These are phyloP conservation scores for Megalops cyprinoides DNA, from an alignment of 2,797 vertebrate species.

Conservation along the genomic window DNA sequence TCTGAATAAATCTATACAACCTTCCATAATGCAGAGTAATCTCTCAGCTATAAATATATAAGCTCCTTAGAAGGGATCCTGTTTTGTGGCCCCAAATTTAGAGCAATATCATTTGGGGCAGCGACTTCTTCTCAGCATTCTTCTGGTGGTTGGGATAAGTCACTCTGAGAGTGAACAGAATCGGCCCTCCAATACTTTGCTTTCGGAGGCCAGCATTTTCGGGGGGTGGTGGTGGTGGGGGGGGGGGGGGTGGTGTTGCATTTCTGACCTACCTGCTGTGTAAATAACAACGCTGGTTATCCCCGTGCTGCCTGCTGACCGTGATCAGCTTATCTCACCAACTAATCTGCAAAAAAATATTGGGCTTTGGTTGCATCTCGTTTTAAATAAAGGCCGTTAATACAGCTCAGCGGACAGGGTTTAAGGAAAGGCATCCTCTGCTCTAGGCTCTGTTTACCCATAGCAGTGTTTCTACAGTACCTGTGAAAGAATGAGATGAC, in stretches of 20 bases:
- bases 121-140: constrained; percentile 16
- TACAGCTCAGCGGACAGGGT: not conserved
- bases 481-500: not conserved
- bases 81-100: constrained; percentile 31
- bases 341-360: not conserved
- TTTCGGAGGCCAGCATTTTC: not conserved
- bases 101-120: constrained; percentile 32
- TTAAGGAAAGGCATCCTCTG: too few relatives aligned
- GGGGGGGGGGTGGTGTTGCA: not conserved
- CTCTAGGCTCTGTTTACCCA: not conserved
- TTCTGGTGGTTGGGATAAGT: not conserved
- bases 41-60: constrained; percentile 42
- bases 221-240: not conserved
- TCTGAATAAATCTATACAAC: constrained; percentile 12
- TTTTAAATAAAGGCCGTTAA: not conserved
- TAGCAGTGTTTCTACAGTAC: not conserved
- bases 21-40: constrained; percentile 25
- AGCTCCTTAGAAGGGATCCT: constrained; percentile 47
- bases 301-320: not conserved
- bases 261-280: too few relatives aligned
- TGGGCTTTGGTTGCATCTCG: not conserved
- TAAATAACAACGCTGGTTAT: too few relatives aligned
- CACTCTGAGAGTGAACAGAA: not conserved
- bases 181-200: not conserved
- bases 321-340: not conserved